Evolutionary conservation across 2,797 vertebrate genomes (phyloP).

Genomic region (Poecilia gillii): DNA sequence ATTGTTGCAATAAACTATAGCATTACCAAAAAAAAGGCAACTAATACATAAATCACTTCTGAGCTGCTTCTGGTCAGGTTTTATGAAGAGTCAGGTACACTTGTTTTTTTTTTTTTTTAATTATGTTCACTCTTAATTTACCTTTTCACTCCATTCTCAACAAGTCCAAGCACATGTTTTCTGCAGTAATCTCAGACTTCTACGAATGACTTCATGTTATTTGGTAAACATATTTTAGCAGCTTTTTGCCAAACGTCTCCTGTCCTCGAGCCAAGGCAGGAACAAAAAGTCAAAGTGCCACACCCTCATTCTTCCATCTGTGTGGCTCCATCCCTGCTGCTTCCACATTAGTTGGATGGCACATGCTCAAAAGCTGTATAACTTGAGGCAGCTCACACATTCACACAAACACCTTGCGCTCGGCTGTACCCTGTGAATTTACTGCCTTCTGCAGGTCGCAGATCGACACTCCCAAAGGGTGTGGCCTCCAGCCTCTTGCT

Average conservation of each 20-base stretch:
- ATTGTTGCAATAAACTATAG: neutral
- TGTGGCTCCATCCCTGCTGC: neutral
- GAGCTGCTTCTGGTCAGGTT: neutral
- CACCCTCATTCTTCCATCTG: slow-evolving; percentile 23
- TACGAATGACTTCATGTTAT: neutral
- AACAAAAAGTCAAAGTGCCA: neutral
- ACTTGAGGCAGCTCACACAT: slow-evolving; percentile 10
- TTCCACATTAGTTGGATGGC: slow-evolving; percentile 4
- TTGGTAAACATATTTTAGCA: neutral
- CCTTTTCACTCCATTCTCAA: neutral
- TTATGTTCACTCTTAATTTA: neutral
- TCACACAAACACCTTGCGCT: slow-evolving; percentile 11
- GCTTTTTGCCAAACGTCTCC: neutral
- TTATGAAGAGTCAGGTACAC: neutral
- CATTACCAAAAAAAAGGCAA: neutral
- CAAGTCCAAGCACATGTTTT: neutral
- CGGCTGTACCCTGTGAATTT: slow-evolving; percentile 24
- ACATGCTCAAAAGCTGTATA: slow-evolving; percentile 18
- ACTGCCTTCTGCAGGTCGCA: slow-evolving; percentile 39
- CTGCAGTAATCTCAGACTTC: neutral
- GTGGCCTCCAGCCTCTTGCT: slow-evolving; percentile 50
- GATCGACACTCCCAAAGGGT: slow-evolving; percentile 62
- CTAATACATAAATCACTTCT: neutral
- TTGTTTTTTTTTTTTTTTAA: neutral
- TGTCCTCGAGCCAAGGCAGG: neutral